A percentile compares a stretch with the other conserved stretches of the same genome.
phyloP scores from a whole-genome alignment of 2,113 vertebrate genomes.

The Sula dactylatra region DNA sequence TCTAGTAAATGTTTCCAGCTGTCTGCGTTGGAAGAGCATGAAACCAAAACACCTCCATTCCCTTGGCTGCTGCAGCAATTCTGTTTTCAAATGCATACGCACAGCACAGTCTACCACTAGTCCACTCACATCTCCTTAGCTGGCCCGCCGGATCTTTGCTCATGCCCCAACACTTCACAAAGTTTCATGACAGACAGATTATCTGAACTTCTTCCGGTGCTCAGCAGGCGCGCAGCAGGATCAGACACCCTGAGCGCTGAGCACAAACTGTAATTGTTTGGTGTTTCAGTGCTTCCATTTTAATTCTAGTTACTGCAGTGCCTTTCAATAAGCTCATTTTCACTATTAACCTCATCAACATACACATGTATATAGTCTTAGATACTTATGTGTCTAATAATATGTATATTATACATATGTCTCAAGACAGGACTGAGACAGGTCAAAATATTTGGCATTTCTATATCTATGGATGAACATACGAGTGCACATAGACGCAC shows the following conservation, averaged over 20 bases:
- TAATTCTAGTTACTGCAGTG: neutral
- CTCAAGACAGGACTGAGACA: neutral
- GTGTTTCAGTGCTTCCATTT: neutral
- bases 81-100: neutral
- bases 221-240: neutral
- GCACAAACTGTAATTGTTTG: neutral
- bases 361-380: neutral
- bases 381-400: neutral
- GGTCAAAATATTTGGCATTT: neutral
- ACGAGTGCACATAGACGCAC: neutral
- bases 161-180: rapidly evolving
- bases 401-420: neutral
- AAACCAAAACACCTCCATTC: neutral
- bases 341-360: neutral
- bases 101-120: neutral
- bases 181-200: neutral
- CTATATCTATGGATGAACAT: neutral
- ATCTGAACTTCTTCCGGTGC: neutral
- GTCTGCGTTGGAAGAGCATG: neutral
- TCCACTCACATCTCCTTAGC: neutral
- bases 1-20: neutral
- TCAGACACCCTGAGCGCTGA: neutral
- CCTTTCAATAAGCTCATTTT: neutral
- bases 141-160: neutral
- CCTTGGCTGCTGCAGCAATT: neutral